Evolutionary conservation across 2,113 vertebrate genomes (phyloP).

Genomic region (Dissostichus mawsoni): DNA sequence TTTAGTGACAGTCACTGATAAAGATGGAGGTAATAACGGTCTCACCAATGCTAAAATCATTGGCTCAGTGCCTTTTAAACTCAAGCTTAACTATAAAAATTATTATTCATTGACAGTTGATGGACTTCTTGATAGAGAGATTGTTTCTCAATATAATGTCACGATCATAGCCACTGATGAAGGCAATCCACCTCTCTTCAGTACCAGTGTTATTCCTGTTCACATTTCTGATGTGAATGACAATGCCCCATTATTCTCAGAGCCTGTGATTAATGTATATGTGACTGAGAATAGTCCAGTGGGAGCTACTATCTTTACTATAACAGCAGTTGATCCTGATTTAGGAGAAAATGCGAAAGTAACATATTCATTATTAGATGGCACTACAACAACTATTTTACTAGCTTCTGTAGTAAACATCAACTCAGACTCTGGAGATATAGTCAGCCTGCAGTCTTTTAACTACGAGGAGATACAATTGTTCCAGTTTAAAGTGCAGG

Average conservation of each 20-base stretch:
- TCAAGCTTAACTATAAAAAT: slow-evolving; percentile 87
- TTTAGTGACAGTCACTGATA: slow-evolving; percentile 84
- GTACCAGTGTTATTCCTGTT: slow-evolving; percentile 75
- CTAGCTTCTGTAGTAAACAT: slow-evolving; percentile 76
- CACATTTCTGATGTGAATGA: slow-evolving; percentile 90
- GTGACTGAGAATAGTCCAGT: slow-evolving; percentile 86
- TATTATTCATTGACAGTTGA: slow-evolving; percentile 88
- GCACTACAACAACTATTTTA: too few relatives aligned
- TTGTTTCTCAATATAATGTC: slow-evolving; percentile 81
- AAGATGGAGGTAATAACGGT: slow-evolving; percentile 87
- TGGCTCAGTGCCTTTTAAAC: slow-evolving; percentile 82
- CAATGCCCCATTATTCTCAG: slow-evolving; percentile 85
- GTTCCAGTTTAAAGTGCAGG: slow-evolving; percentile 87
- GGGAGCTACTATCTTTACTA: slow-evolving; percentile 77
- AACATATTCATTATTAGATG: slow-evolving; percentile 61
- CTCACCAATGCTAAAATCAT: slow-evolving; percentile 78
- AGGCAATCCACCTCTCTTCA: slow-evolving; percentile 85
- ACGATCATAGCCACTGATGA: slow-evolving; percentile 84
- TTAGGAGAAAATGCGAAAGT: slow-evolving; percentile 82
- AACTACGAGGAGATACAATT: slow-evolving; percentile 87
- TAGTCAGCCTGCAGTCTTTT: slow-evolving; percentile 85
- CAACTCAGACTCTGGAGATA: slow-evolving; percentile 83
- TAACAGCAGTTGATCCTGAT: slow-evolving; percentile 85
- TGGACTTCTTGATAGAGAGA: slow-evolving; percentile 85
- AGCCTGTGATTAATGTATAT: slow-evolving; percentile 73